A percentile compares a stretch with the other conserved stretches of the same genome.
These are phyloP conservation scores for Drosophila pandora DNA, from an alignment of 1,140 invertebrate species.

Conservation along the genomic window DNA sequence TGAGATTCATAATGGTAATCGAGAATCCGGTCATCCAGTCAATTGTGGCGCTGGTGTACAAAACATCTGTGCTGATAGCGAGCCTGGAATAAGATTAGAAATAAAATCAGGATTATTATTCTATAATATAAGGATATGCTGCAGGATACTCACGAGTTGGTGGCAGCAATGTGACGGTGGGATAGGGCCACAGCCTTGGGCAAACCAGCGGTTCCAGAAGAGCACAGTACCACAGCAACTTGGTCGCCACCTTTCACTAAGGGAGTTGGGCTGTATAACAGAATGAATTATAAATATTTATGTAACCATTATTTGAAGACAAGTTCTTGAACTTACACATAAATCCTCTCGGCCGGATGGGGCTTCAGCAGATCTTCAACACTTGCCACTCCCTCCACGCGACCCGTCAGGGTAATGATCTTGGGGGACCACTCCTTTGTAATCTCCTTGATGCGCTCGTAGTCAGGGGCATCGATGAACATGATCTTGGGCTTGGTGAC, in stretches of 20 bases:
- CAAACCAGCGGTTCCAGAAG: constrained; percentile 90
- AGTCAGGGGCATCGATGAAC: constrained; percentile 65
- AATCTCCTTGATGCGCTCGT: constrained; percentile 52
- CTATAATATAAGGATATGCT: background rate
- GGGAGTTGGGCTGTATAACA: constrained; percentile 26
- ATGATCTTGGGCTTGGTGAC: constrained; percentile 67
- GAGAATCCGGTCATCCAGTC: constrained; percentile 59
- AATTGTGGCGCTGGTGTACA: constrained; percentile 53
- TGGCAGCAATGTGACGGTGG: constrained; percentile 33
- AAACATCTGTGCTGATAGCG: constrained; percentile 36
- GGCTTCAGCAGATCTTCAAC: constrained; percentile 48
- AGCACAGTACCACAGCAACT: constrained; percentile 80
- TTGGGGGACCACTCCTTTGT: constrained; percentile 48
- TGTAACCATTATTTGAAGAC: background rate
- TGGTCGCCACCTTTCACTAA: constrained; percentile 46
- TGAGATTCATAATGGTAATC: constrained; percentile 35
- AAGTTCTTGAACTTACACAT: constrained; percentile 33
- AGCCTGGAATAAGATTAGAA: constrained; percentile 21
- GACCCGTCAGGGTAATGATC: constrained; percentile 49
- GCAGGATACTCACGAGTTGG: constrained; percentile 27
- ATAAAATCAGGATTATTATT: background rate
- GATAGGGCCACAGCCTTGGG: constrained; percentile 91
- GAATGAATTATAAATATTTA: no score
- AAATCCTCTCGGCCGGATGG: constrained; percentile 34
- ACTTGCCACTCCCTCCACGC: constrained; percentile 50